phyloP scores from a whole-genome alignment of 2,888 invertebrate species.

The Prenolepis imparis region DNA sequence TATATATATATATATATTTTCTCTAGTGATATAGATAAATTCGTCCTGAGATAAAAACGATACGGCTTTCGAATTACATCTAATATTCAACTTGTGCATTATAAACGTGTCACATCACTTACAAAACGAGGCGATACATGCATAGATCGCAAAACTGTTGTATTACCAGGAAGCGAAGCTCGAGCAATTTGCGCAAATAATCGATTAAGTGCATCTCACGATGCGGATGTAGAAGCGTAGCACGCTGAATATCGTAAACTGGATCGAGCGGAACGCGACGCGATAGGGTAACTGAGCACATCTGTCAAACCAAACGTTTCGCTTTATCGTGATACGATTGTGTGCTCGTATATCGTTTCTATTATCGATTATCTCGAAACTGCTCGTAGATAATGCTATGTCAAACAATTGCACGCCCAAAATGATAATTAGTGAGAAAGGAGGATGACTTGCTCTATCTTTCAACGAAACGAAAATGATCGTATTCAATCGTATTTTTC shows the following conservation, averaged over 20 bases:
- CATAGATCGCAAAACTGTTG: conserved; percentile 26
- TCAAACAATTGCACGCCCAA: not conserved
- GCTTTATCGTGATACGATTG: not conserved
- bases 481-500: not conserved
- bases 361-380: conserved; percentile 8
- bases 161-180: conserved; percentile 12
- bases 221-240: not conserved
- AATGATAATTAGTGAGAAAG: not conserved
- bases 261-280: not conserved
- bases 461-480: not conserved
- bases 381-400: not conserved
- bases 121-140: conserved; percentile 23
- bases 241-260: not conserved
- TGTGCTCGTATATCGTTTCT: not conserved
- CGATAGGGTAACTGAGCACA: not conserved
- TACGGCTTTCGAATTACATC: too few species aligned
- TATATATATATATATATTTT: too few species aligned
- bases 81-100: not conserved
- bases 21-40: not conserved
- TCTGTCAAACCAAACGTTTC: not conserved
- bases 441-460: not conserved
- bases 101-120: conserved; percentile 22
- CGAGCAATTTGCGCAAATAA: conserved; percentile 12
- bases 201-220: conserved; percentile 6
- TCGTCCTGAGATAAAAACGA: not conserved